A percentile compares a stretch with the other conserved stretches of the same genome.
Conservation (phyloP, 1,140 invertebrate species). For the Archegozetes longisetosus region DNA sequence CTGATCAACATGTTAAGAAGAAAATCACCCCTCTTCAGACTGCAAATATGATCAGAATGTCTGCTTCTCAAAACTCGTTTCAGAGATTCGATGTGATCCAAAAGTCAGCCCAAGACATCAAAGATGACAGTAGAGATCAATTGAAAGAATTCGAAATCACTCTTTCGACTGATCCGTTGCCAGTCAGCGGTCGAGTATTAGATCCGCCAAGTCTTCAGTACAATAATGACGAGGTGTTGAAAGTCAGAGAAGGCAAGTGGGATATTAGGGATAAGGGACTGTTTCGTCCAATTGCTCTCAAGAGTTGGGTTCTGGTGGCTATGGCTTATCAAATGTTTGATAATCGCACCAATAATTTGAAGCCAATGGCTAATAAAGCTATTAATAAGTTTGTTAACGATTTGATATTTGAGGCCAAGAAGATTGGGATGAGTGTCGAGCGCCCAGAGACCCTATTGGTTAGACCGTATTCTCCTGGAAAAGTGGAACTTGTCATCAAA, state of each 20-base stretch:
- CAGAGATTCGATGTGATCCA: constrained; percentile 10
- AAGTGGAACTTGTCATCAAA: no score
- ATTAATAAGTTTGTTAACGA: background rate
- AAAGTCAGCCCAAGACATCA: constrained; percentile 9
- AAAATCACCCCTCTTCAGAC: constrained; percentile 18
- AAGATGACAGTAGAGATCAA: constrained; percentile 18
- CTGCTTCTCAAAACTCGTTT: background rate
- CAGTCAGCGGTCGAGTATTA: constrained; percentile 19
- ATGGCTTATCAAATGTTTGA: no score
- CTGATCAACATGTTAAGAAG: constrained; percentile 23
- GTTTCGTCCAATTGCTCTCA: constrained; percentile 31
- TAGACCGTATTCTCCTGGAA: background rate
- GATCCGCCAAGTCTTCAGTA: constrained; percentile 15
- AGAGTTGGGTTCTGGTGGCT: constrained; percentile 21
- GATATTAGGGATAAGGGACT: constrained; percentile 45
- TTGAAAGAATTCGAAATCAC: constrained; percentile 23
- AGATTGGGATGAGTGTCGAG: constrained; percentile 12
- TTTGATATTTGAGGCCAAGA: background rate
- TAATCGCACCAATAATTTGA: no score
- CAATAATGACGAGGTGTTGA: background rate
- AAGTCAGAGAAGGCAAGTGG: constrained; percentile 36
- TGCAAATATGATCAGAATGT: constrained; percentile 21
- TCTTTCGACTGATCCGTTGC: constrained; percentile 13
- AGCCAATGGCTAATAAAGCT: background rate
- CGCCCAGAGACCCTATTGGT: background rate